Evolutionary conservation across 1,140 invertebrate species (phyloP).

Genomic region (Drosophila pandora): DNA sequence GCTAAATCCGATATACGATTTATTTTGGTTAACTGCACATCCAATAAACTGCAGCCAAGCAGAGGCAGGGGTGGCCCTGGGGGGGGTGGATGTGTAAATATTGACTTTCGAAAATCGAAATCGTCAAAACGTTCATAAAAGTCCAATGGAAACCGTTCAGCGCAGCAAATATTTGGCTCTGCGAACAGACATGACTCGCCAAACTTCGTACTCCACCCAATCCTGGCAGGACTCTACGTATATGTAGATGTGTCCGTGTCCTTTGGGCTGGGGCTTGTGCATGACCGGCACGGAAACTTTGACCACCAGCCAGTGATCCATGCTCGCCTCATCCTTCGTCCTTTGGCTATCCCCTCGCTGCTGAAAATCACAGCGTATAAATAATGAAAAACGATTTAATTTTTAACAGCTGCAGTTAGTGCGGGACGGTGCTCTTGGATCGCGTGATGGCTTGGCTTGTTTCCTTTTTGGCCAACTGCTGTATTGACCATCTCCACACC

Average conservation of each 20-base stretch:
- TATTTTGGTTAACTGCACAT: slow-evolving; percentile 81
- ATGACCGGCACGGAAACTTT: slow-evolving; percentile 40
- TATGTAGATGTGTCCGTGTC: slow-evolving; percentile 14
- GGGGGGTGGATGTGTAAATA: slow-evolving; percentile 59
- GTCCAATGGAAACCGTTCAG: slow-evolving; percentile 65
- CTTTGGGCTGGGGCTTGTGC: slow-evolving; percentile 26
- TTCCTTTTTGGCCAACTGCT: slow-evolving; percentile 1
- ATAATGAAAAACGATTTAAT: slow-evolving; percentile 79
- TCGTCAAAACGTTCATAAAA: slow-evolving; percentile 80
- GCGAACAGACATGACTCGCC: slow-evolving; percentile 58
- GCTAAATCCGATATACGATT: slow-evolving; percentile 73
- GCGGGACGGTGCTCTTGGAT: slow-evolving; percentile 3
- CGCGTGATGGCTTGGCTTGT: slow-evolving; percentile 30
- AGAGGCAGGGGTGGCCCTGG: neutral
- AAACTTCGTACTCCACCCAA: neutral
- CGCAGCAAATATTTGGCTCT: slow-evolving; percentile 71
- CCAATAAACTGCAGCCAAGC: slow-evolving; percentile 68
- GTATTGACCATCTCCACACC: slow-evolving; percentile 13
- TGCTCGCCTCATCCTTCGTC: neutral
- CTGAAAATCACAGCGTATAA: slow-evolving; percentile 71
- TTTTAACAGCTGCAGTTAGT: slow-evolving; percentile 65
- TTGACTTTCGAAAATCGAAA: slow-evolving; percentile 78
- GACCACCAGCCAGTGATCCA: slow-evolving; percentile 22
- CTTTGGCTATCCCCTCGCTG: slow-evolving; percentile 3
- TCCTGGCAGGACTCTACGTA: slow-evolving; percentile 1